Conservation (phyloP, 2,888 invertebrate species). For the Drosophila kuntzei region DNA sequence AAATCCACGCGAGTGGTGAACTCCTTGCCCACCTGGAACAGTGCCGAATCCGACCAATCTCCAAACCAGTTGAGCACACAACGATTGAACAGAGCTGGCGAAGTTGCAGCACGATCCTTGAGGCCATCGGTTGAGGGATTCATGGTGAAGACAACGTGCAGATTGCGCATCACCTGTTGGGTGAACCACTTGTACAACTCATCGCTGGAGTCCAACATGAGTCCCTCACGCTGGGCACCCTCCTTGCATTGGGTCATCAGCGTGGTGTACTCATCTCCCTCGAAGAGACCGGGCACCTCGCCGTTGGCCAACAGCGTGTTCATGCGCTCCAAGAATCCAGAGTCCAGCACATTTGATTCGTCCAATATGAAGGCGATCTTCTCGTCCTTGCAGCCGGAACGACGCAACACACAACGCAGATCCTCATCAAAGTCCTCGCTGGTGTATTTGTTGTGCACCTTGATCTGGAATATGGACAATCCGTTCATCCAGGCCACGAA, state of each 20-base stretch:
- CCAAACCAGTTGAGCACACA: constrained; percentile 99
- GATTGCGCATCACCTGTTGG: constrained; percentile 98
- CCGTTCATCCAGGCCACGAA: constrained; percentile 99
- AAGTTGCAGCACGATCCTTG: constrained; percentile 99
- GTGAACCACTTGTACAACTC: constrained; percentile 99
- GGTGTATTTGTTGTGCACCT: constrained; percentile 99
- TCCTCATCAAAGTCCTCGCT: constrained; percentile 99
- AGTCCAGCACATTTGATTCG: constrained; percentile 99
- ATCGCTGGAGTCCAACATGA: constrained; percentile 99
- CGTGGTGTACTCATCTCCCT: constrained; percentile 99
- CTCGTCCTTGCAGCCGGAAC: constrained; percentile 97
- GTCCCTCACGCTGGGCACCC: constrained; percentile 98
- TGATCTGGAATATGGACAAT: constrained; percentile 99
- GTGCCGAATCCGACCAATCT: constrained; percentile 98
- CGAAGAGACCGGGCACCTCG: constrained; percentile 96
- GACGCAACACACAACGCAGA: constrained; percentile 93
- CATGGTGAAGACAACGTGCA: constrained; percentile 99
- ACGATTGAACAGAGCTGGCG: constrained; percentile 99
- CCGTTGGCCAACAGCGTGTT: constrained; percentile 99
- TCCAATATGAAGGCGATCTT: constrained; percentile 99
- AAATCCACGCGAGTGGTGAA: constrained; percentile 98
- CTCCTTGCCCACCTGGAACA: constrained; percentile 98
- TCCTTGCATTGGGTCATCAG: constrained; percentile 99
- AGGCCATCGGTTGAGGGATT: constrained; percentile 99
- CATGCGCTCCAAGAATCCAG: constrained; percentile 99